Base-by-base conservation (phyloP, 1,140 invertebrate species). In the Drosophila arizonae region DNA sequence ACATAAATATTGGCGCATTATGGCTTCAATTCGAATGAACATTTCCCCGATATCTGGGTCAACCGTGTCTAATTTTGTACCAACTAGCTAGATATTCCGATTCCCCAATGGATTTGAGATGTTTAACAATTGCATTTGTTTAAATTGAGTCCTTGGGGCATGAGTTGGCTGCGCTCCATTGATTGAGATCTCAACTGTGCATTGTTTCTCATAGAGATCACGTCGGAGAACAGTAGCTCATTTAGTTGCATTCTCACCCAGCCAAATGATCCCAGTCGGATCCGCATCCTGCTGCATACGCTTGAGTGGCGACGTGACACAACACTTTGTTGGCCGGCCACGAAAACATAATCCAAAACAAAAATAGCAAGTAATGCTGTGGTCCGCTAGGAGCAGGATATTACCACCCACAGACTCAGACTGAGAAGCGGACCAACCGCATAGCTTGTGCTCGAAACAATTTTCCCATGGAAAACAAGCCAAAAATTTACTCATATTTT, bases 1-100 rank as follows among this genome's bases (percentile, higher is more conserved):
- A 51, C 74, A 76, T 77, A 71, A 86, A 81, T 86, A 72, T 80
- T 86, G 80, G 77, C 81, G 63, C 55, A 78, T 72, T 81, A 81
- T 72, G 78, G 65, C 45, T 80, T 71, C 51, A 67, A 84, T 79
- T 69, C 74, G 77, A 69, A 67, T 46, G 66, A 60, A 80, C 63
- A 64, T 77, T 77, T 72, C 55, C 60, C 15, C 15, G 43, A 66
- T 54, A 65, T 65, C 52, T 81, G 61, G 79, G 79, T 81, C 78
- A 81, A 64, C 26, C 51, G 39, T 13, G 43, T 48, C 43, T 60
- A 17, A 60, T 28, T 55, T 55, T 24, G 15, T 55, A 15, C n/a
- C 43, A 21, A 46, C 17, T 46, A 17, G 43, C 15, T 4, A 45
- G 45, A 17, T 57, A 5, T 28, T 28, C 9, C 30, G 15, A 46